Base-by-base conservation (phyloP, 2,888 invertebrate genomes). In the Saturnia japonica region DNA sequence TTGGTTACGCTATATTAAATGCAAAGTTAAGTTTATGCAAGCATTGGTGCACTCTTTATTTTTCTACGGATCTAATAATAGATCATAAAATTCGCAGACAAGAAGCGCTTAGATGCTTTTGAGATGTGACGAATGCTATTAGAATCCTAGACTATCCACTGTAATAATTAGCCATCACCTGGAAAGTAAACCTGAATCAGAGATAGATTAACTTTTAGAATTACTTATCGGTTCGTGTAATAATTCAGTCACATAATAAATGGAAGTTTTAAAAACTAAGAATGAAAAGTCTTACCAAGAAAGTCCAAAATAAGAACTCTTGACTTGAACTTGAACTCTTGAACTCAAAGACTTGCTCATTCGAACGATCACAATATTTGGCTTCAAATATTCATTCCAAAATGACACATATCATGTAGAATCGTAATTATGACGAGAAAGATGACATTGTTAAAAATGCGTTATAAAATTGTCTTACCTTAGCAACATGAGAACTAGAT, bases 401-500 rank as follows among this genome's bases (percentile, higher is more conserved):
- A 34, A 34, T 34, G n/a, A n/a, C n/a, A n/a, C n/a, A n/a, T n/a
- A n/a, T n/a, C n/a, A n/a, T n/a, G n/a, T n/a, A n/a, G n/a, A n/a
- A n/a, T n/a, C n/a, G n/a, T n/a, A n/a, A n/a, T n/a, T n/a, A n/a
- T n/a, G n/a, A n/a, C n/a, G n/a, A n/a, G 1, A 51, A 51, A 0
- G n/a, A n/a, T 0, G 19, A 51, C n/a, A 51, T n/a, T 51, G 6
- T 28, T 34, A 28, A 16, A 40, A 40, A 2, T 43, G 12, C 7
- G 12, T 1, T n/a, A 22, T 54, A n/a, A n/a, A 40, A 16, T 7
- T 19, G 2, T 19, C 88, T 90, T 86, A 98, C 98, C 96, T 99
- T 99, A 74, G 99, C 99, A 74, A 96, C 95, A 69, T 96, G 96
- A 71, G 99, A 99, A 76, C 99, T 99, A 82, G 98, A 98, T 0